Conservation (phyloP, 2,888 invertebrate species). For the Tipula lateralis region DNA sequence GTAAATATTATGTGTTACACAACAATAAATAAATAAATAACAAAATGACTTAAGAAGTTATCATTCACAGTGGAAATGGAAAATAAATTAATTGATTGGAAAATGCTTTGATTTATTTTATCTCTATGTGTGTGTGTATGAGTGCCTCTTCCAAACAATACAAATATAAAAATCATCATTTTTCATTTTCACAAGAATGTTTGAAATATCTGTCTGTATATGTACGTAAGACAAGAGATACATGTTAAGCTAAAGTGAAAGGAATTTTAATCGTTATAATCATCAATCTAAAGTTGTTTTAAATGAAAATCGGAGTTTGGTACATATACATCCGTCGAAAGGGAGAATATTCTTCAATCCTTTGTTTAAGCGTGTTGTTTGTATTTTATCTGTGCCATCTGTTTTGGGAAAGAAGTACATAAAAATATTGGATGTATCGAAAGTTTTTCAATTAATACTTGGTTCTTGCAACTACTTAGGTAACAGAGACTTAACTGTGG, state of each 20-base stretch:
- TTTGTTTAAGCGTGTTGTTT: neutral
- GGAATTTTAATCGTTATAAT: constrained; percentile 19
- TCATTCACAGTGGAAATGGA: neutral
- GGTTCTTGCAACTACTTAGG: no score
- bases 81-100: constrained; percentile 19
- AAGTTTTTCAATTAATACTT: no score
- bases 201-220: neutral
- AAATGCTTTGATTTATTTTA: neutral
- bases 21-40: constrained; percentile 19
- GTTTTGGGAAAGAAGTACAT: no score
- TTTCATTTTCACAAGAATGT: neutral
- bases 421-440: no score
- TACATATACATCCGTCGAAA: neutral
- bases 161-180: neutral
- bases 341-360: neutral
- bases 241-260: constrained; percentile 24
- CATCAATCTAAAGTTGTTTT: neutral
- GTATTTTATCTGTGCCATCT: no score
- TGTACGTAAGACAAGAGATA: neutral
- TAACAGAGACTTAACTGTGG: no score
- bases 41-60: constrained; percentile 19
- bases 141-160: neutral
- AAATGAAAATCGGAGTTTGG: neutral
- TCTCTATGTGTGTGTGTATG: neutral
- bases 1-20: constrained; percentile 14